Conservation (phyloP, 2,113 vertebrate genomes). For the Eurypyga helias region DNA sequence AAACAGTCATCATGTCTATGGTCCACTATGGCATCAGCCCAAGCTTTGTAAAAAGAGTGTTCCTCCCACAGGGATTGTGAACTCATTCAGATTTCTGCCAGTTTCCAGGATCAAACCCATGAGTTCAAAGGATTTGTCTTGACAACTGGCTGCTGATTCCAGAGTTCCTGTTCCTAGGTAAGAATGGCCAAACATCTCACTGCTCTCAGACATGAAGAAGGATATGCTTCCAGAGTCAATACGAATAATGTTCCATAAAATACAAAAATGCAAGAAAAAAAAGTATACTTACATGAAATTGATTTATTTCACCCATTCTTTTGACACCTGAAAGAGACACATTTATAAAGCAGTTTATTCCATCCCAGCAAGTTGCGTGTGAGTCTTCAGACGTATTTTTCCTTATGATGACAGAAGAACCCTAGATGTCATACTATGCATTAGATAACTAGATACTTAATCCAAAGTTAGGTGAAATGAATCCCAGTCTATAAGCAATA, state of each 20-base stretch:
- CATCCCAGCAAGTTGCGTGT: not conserved
- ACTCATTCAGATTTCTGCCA: conserved; percentile 5
- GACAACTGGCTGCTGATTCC: not conserved
- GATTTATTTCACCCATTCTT: not conserved
- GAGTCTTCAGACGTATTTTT: not conserved
- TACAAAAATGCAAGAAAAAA: not conserved
- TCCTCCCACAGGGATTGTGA: not conserved
- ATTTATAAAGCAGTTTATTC: not conserved
- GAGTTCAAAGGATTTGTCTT: conserved; percentile 14
- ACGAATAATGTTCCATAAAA: not conserved
- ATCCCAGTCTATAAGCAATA: not conserved
- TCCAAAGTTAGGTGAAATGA: not conserved
- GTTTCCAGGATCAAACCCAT: not conserved
- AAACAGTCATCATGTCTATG: not conserved
- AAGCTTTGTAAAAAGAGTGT: not conserved
- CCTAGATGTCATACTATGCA: not conserved
- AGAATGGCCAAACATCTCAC: not conserved
- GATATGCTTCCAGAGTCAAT: not conserved
- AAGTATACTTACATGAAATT: not conserved
- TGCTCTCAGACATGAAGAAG: not conserved
- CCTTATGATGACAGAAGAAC: not conserved
- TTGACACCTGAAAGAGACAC: not conserved
- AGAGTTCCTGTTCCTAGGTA: not conserved
- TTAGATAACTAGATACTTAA: not conserved
- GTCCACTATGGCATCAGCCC: not conserved